Base-by-base conservation (phyloP, 2,888 invertebrate species). In the Caenorhabditis afra region DNA sequence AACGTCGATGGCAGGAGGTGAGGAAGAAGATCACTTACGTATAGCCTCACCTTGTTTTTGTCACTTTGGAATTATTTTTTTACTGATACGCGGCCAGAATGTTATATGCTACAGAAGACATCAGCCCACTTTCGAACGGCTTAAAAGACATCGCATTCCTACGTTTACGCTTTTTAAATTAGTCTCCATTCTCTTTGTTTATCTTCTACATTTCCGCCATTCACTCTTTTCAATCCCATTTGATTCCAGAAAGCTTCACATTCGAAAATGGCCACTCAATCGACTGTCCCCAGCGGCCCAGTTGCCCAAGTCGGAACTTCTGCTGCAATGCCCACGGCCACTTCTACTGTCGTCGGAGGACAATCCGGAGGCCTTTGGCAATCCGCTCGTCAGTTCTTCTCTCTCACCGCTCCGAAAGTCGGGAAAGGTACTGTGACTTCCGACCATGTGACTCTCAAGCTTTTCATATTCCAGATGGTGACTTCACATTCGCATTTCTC, bases 191-290 rank as follows among this genome's bases (percentile, higher is more conserved):
- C 29, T n/a, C n/a, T n/a, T n/a, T n/a, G n/a, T n/a, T n/a, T n/a
- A n/a, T n/a, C n/a, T n/a, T n/a, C n/a, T n/a, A n/a, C n/a, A n/a
- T n/a, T n/a, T n/a, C n/a, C n/a, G n/a, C n/a, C n/a, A n/a, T n/a
- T n/a, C n/a, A n/a, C n/a, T n/a, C n/a, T n/a, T n/a, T n/a, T n/a
- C n/a, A n/a, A n/a, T n/a, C n/a, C n/a, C n/a, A n/a, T n/a, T n/a
- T n/a, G n/a, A n/a, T n/a, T n/a, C n/a, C n/a, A n/a, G n/a, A n/a
- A n/a, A n/a, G n/a, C n/a, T n/a, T n/a, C n/a, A n/a, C n/a, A n/a
- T n/a, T n/a, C n/a, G n/a, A 61, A 47, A 62, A 71, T 71, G 71
- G 64, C 71, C 23, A 71, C 71, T 22, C 70, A 71, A 71, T 59
- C 70, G 10, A 55, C 70, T 49, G 59, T 59, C 16, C 0, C 61